Evolutionary conservation across 1,140 invertebrate species (phyloP).

Genomic region (Danaus plexippus): DNA sequence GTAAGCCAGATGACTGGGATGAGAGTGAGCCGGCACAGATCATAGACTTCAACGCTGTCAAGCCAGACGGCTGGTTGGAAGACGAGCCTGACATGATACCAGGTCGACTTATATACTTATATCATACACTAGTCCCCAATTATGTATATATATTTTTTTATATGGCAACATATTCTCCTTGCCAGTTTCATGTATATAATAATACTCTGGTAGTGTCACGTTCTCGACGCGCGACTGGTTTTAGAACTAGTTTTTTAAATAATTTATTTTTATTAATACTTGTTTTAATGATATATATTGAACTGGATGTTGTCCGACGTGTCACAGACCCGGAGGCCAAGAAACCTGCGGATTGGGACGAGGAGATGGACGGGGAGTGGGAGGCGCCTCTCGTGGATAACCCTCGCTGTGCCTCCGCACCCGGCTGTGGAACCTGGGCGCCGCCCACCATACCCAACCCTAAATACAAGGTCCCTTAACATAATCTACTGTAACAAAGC

Average conservation of each 20-base stretch:
- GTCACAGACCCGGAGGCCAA: slow-evolving; percentile 82
- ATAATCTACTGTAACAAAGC: background rate
- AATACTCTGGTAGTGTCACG: too few species aligned
- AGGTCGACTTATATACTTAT: slow-evolving; percentile 28
- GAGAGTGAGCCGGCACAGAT: slow-evolving; percentile 93
- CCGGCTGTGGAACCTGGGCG: slow-evolving; percentile 94
- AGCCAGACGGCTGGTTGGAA: slow-evolving; percentile 95
- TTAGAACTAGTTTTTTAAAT: too few species aligned
- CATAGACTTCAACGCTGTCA: slow-evolving; percentile 88
- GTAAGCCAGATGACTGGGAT: slow-evolving; percentile 96
- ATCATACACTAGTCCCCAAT: too few species aligned
- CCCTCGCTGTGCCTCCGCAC: slow-evolving; percentile 85
- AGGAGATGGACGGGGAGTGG: slow-evolving; percentile 99
- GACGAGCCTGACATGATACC: slow-evolving; percentile 91
- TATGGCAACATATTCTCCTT: too few species aligned
- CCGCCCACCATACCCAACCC: slow-evolving; percentile 91
- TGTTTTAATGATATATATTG: slow-evolving; percentile 74
- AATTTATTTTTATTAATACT: too few species aligned
- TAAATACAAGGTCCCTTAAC: slow-evolving; percentile 77
- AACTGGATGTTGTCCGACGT: slow-evolving; percentile 86
- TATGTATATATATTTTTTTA: too few species aligned
- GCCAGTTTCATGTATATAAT: too few species aligned
- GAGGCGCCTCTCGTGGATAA: slow-evolving; percentile 95
- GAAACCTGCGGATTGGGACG: slow-evolving; percentile 97
- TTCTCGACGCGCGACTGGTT: too few species aligned